A percentile compares a stretch with the other conserved stretches of the same genome.
Conservation (phyloP, 2,797 vertebrate genomes). For the Danionella dracula region DNA sequence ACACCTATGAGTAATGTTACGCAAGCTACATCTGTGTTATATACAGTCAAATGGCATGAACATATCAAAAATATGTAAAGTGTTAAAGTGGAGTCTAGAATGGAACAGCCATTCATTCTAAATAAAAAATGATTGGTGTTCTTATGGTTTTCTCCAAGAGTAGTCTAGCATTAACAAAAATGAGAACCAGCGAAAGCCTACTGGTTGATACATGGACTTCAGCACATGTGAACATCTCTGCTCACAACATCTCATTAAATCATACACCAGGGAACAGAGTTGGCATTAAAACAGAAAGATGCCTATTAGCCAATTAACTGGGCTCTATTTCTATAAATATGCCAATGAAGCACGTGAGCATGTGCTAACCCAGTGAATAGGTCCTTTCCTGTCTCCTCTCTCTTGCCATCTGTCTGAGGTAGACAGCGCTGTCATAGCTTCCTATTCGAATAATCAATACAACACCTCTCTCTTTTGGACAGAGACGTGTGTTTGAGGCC, state of each 20-base stretch:
- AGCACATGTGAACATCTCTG: background rate
- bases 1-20: too few species aligned
- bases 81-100: too few species aligned
- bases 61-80: too few species aligned
- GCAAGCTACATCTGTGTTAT: too few species aligned
- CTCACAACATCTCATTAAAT: background rate
- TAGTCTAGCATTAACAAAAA: background rate
- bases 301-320: background rate
- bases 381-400: constrained; percentile 47
- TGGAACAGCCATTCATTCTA: too few species aligned
- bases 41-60: too few species aligned
- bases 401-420: constrained; percentile 70
- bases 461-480: constrained; percentile 98
- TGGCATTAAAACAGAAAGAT: background rate
- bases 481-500: constrained; percentile 77
- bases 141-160: too few species aligned
- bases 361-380: background rate
- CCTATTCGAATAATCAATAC: constrained; percentile 98
- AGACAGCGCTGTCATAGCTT: constrained; percentile 69
- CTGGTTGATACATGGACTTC: background rate
- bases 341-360: background rate
- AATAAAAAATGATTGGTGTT: too few species aligned
- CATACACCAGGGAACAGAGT: background rate
- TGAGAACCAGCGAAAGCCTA: too few species aligned
- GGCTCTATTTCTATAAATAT: background rate